Evolutionary conservation across 2,888 invertebrate species (phyloP), one percentile per base, ranked within the genome.

Genomic region (Allolobophora icterica): DNA sequence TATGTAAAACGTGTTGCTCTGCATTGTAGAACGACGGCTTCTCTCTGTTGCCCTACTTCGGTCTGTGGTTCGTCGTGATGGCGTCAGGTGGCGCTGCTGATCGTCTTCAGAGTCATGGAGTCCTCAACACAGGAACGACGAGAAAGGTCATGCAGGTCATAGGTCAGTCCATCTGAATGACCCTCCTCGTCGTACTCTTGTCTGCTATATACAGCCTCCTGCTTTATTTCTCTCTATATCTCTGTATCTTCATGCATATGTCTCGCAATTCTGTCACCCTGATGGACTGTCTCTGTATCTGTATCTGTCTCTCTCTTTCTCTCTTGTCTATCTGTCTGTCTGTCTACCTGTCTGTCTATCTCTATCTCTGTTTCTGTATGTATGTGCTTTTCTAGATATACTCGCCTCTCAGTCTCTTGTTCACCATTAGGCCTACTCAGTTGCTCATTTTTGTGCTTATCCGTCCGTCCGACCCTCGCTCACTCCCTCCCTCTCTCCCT

Each of bases 51-150:
- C 93, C 93, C 24, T 93, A 92, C 91, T 45, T 93, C 38, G 91
- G 93, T 38, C 89, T 92, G 21, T 92, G 92, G 91, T 58, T 92
- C 83, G 1, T 90, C 93, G 21, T 95, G 96, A 0, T 95, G 96
- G 13, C 94, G 95, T 90, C 93, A 0, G 94, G 94, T 17, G 93
- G 94, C 21, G 35, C 93, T 45, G 94, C 94, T 0, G 94, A 94
- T 90, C 92, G 91, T 35, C 90, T 94, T 4, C 90, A 94, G 17
- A 91, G 92, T 5, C 92, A 92, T 19, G 91, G 93, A 2, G 91
- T 93, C 84, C 90, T 94, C 1, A 92, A 93, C 6, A 94, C 94
- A 0, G 93, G 93, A 24, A 71, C 84, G 4, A 94, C 94, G 24
- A 92, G 94, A 58, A 93, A 94, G 33, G 30, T 93, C 21, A 93